A percentile compares a stretch with the other conserved stretches of the same genome.
Evolutionary conservation across 1,140 invertebrate genomes (phyloP).

Genomic region (Plectrocnemia conspersa): DNA sequence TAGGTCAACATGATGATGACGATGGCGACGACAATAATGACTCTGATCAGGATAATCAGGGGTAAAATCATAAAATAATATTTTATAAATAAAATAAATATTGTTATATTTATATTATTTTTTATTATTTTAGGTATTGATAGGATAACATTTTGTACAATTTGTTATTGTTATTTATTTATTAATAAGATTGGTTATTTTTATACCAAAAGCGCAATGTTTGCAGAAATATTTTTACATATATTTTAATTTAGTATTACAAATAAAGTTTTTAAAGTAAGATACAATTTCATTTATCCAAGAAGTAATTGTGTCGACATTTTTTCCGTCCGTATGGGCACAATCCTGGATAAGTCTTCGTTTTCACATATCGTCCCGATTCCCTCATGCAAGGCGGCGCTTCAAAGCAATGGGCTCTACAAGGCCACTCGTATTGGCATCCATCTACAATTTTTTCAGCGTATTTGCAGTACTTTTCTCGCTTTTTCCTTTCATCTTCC

Average conservation of each 20-base stretch:
- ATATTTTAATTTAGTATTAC: too few species aligned
- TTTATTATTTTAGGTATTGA: conserved; percentile 21
- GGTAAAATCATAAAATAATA: conserved; percentile 48
- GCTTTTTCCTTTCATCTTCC: too few species aligned
- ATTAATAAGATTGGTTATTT: too few species aligned
- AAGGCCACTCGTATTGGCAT: conserved; percentile 47
- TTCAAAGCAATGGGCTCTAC: conserved; percentile 47
- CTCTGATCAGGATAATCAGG: conserved; percentile 57
- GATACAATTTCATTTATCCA: too few species aligned
- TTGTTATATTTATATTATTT: background rate
- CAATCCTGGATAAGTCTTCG: conserved; percentile 42
- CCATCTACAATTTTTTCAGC: too few species aligned
- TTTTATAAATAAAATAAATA: background rate
- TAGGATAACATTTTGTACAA: background rate
- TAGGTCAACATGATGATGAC: conserved; percentile 59
- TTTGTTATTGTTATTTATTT: too few species aligned
- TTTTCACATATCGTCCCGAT: conserved; percentile 44
- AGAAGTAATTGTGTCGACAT: conserved; percentile 24
- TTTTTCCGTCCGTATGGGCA: background rate
- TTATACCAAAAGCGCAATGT: too few species aligned
- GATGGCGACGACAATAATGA: conserved; percentile 58
- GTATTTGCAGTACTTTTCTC: too few species aligned
- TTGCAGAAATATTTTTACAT: too few species aligned
- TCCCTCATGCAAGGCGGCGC: conserved; percentile 44
- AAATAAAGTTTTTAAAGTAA: too few species aligned